phyloP scores from a whole-genome alignment of 2,888 invertebrate species.

The Cloeon dipterum region DNA sequence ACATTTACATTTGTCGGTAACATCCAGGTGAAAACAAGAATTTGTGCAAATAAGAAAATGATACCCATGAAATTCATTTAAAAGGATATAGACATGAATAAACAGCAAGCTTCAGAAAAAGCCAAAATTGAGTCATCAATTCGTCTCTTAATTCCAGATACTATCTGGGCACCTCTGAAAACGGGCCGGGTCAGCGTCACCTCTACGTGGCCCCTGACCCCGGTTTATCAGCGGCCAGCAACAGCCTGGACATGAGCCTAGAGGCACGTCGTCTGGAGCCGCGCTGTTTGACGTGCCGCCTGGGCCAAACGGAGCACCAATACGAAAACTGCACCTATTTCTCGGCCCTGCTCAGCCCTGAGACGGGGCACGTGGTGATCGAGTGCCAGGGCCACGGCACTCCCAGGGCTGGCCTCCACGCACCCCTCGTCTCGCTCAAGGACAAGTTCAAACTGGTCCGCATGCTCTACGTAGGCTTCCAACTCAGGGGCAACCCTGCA shows the following conservation, averaged over 20 bases:
- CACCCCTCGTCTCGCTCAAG: background rate
- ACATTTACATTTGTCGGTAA: no score
- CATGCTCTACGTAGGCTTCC: background rate
- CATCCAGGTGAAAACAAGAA: no score
- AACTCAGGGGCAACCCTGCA: background rate
- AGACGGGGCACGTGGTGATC: conserved; percentile 39
- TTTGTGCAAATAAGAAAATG: no score
- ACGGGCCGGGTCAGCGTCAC: conserved; percentile 65
- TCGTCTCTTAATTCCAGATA: no score
- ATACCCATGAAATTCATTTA: no score
- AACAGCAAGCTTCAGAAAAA: no score
- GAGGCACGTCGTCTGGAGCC: conserved; percentile 39
- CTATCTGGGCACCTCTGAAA: conserved; percentile 47
- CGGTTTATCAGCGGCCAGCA: conserved; percentile 26
- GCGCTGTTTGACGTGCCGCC: conserved; percentile 69
- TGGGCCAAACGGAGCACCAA: conserved; percentile 35
- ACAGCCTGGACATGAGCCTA: conserved; percentile 33
- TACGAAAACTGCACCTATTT: conserved; percentile 76
- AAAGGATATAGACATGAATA: no score
- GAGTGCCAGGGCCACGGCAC: conserved; percentile 83
- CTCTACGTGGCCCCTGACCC: conserved; percentile 68
- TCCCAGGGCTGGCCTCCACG: conserved; percentile 60
- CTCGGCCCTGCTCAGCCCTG: conserved; percentile 36
- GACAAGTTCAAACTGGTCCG: background rate
- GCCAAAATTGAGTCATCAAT: no score